phyloP scores from a whole-genome alignment of 2,797 vertebrate genomes.

The Melanotaenia trifasciata region DNA sequence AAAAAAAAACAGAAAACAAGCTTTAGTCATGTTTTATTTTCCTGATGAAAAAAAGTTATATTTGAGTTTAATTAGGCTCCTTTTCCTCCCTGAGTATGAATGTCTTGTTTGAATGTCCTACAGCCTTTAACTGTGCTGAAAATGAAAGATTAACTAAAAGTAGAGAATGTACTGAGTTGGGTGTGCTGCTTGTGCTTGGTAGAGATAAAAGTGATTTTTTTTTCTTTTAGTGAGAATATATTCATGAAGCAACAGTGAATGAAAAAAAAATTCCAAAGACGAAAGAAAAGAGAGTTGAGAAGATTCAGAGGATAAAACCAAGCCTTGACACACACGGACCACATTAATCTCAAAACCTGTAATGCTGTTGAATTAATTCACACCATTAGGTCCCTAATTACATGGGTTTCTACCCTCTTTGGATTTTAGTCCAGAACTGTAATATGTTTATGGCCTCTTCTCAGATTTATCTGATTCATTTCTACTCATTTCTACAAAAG shows the following conservation, averaged over 20 bases:
- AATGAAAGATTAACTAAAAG: slow-evolving; percentile 39
- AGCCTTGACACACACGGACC: slow-evolving; percentile 19
- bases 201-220: slow-evolving; percentile 51
- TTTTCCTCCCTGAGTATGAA: slow-evolving; percentile 27
- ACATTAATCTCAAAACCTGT: slow-evolving; percentile 7
- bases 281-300: slow-evolving; percentile 25
- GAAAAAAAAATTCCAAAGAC: slow-evolving; percentile 34
- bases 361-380: slow-evolving; percentile 14
- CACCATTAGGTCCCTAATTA: not conserved
- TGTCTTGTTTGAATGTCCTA: slow-evolving; percentile 50
- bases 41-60: not conserved
- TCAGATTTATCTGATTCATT: not conserved
- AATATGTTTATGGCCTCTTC: not conserved
- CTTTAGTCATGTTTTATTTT: not conserved
- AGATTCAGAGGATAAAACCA: slow-evolving; percentile 32
- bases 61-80: slow-evolving; percentile 4
- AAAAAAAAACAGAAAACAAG: not conserved
- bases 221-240: slow-evolving; percentile 48
- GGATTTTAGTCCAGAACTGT: too few relatives aligned
- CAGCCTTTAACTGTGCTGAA: slow-evolving; percentile 22
- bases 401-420: not conserved
- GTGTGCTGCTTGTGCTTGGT: slow-evolving; percentile 16
- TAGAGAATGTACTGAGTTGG: slow-evolving; percentile 23
- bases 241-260: slow-evolving; percentile 53
- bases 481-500: not conserved